Percentiles rank a stretch among this genome's conserved stretches.
phyloP scores from a whole-genome alignment of 1,140 invertebrate species.

The Alviniconcha marisindica region DNA sequence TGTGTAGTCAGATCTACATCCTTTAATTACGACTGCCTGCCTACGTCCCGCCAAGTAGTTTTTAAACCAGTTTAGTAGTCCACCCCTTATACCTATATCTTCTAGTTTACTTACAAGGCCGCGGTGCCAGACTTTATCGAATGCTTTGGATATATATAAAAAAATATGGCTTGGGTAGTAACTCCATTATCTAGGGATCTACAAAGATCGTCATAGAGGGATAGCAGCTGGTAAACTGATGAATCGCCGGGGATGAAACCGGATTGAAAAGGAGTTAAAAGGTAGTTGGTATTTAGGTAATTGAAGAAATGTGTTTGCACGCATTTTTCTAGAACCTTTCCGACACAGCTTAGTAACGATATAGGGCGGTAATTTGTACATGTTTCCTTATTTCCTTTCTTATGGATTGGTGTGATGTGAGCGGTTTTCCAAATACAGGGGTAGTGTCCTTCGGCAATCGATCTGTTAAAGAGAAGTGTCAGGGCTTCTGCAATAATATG shows the following conservation, averaged over 20 bases:
- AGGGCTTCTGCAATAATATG: neutral
- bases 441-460: neutral
- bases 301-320: neutral
- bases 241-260: neutral
- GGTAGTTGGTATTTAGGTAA: neutral
- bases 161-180: neutral
- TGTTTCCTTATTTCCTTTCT: neutral
- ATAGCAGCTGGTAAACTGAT: neutral
- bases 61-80: neutral
- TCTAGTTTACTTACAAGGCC: neutral
- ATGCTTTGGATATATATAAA: neutral
- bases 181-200: neutral
- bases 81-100: neutral
- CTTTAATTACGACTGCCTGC: neutral
- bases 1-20: neutral
- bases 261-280: neutral
- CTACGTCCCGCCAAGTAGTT: neutral
- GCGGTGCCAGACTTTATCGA: neutral
- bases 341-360: neutral
- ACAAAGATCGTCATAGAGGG: neutral
- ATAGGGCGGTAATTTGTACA: conserved; percentile 1
- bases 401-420: neutral
- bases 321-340: neutral
- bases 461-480: neutral
- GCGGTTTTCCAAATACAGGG: neutral